These are phyloP conservation scores for Scaptomyza tumidula DNA, from an alignment of 2,888 invertebrate genomes.

Conservation along the genomic window DNA sequence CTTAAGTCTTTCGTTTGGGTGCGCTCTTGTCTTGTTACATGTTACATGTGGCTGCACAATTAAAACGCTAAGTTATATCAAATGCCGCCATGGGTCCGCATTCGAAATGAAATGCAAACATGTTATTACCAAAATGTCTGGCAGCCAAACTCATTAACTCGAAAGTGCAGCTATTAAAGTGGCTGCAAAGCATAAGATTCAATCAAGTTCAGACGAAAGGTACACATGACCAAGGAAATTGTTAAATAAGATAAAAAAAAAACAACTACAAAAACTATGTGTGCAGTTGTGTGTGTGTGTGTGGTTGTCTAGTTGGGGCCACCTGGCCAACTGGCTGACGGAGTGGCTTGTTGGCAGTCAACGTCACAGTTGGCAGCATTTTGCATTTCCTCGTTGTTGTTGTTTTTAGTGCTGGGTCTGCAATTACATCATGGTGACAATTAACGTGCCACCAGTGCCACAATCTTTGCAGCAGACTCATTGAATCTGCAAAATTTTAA, in stretches of 20 bases:
- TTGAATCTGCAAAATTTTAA: conserved; percentile 20
- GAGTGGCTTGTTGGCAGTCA: conserved; percentile 27
- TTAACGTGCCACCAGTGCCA: conserved; percentile 70
- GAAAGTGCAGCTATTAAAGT: conserved; percentile 60
- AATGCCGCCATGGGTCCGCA: conserved; percentile 36
- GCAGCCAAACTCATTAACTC: conserved; percentile 52
- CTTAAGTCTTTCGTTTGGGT: conserved; percentile 48
- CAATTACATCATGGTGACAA: conserved; percentile 78
- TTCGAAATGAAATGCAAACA: conserved; percentile 65
- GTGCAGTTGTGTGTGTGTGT: conserved; percentile 14
- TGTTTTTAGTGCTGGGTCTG: conserved; percentile 40
- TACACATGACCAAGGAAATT: conserved; percentile 36
- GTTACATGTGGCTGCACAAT: conserved; percentile 67
- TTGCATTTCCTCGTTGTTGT: conserved; percentile 73
- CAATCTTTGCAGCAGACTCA: conserved; percentile 9
- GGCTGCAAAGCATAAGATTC: conserved; percentile 60
- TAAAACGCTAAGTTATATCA: conserved; percentile 53
- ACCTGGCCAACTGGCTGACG: conserved; percentile 17
- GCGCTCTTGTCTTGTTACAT: conserved; percentile 11
- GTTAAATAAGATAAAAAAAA: conserved; percentile 30
- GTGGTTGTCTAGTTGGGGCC: conserved; percentile 26
- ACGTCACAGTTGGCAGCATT: conserved; percentile 77
- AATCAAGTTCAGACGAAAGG: conserved; percentile 56
- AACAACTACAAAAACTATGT: conserved; percentile 39
- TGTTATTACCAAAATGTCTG: conserved; percentile 71